phyloP scores from a whole-genome alignment of 2,113 vertebrate species.

The Pleuronectes platessa region DNA sequence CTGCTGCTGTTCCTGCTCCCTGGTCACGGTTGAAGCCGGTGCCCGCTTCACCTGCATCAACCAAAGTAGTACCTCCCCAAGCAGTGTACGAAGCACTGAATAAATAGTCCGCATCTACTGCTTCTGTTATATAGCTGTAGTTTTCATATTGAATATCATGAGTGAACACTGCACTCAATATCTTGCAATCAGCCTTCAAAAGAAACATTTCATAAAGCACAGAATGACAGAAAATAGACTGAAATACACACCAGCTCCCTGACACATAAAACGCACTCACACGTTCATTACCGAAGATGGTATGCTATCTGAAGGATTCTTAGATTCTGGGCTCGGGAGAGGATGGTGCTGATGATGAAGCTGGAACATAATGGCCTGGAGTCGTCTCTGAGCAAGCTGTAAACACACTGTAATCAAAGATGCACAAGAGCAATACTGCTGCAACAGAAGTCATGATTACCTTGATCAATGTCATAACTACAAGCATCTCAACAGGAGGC shows the following conservation, averaged over 20 bases:
- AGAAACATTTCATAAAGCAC: no score
- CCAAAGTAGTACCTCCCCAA: no score
- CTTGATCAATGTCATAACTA: constrained; percentile 11
- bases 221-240: no score
- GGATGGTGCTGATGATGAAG: background rate
- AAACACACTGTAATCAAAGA: constrained; percentile 14
- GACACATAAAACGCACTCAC: background rate
- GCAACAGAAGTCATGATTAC: constrained; percentile 1
- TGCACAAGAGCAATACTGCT: background rate
- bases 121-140: no score
- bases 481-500: background rate
- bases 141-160: no score
- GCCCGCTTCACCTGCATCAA: no score
- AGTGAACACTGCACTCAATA: no score
- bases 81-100: no score
- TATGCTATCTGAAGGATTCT: background rate
- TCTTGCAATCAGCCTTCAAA: no score
- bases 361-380: constrained; percentile 2
- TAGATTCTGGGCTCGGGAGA: background rate
- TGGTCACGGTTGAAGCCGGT: no score
- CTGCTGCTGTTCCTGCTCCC: no score
- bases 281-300: background rate
- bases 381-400: constrained; percentile 1
- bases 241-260: background rate
- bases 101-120: no score